phyloP scores from a whole-genome alignment of 2,113 vertebrate genomes.

The Ophthalmolycus amberensis region DNA sequence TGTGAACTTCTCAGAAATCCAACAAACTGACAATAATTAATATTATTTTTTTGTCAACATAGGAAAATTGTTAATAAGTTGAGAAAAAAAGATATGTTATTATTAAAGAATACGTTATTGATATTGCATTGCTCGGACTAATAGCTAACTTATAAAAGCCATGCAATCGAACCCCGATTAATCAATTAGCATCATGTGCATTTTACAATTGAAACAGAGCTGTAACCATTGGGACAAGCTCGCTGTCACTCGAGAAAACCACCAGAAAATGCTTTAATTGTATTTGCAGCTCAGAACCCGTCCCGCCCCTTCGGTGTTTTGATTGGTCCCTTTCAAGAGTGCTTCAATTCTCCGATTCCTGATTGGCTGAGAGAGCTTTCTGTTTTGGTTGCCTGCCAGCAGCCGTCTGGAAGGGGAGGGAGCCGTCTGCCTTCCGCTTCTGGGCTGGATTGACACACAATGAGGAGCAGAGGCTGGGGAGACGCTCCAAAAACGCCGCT shows the following conservation, averaged over 20 bases:
- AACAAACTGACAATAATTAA: background rate
- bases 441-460: conserved; percentile 88
- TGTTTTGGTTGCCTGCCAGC: conserved; percentile 83
- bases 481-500: conserved; percentile 83
- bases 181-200: conserved; percentile 78
- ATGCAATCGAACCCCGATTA: conserved; percentile 42
- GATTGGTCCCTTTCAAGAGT: conserved; percentile 70
- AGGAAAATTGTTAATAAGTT: too few species aligned
- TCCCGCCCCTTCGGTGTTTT: conserved; percentile 55
- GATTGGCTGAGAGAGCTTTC: conserved; percentile 83
- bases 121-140: background rate
- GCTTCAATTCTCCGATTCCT: conserved; percentile 19
- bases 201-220: conserved; percentile 78
- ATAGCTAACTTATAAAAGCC: conserved; percentile 4
- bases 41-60: background rate
- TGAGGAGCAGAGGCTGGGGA: conserved; percentile 85
- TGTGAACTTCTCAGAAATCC: background rate
- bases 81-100: too few species aligned
- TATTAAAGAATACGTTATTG: background rate
- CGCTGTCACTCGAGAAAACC: conserved; percentile 79
- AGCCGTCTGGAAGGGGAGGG: conserved; percentile 83
- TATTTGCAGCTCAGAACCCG: conserved; percentile 69
- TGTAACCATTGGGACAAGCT: conserved; percentile 71
- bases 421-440: conserved; percentile 85
- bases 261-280: conserved; percentile 76